phyloP scores from a whole-genome alignment of 2,113 vertebrate species.

The Apodemus sylvaticus region DNA sequence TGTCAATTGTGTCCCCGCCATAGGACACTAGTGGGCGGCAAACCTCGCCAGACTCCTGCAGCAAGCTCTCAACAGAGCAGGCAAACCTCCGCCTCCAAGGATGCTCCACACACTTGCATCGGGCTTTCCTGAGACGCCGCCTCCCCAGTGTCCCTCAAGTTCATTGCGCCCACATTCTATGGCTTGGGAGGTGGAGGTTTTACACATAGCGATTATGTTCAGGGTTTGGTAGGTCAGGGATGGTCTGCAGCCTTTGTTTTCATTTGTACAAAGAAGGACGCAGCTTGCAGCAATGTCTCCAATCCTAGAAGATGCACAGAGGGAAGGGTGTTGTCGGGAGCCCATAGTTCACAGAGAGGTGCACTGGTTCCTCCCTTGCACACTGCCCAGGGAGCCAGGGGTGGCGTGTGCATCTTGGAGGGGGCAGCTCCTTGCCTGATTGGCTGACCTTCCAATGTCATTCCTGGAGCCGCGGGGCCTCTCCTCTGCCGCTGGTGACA shows the following conservation, averaged over 20 bases:
- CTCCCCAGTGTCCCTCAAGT: background rate
- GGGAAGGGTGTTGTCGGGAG: background rate
- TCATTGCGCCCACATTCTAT: background rate
- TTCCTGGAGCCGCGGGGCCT: slow-evolving; percentile 53
- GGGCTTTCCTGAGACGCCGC: accelerated
- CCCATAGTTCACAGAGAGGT: background rate
- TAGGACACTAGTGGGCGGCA: slow-evolving; percentile 89
- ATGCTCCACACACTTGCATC: background rate
- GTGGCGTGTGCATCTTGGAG: background rate
- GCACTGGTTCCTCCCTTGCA: background rate
- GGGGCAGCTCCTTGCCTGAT: slow-evolving; percentile 43
- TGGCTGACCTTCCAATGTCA: slow-evolving; percentile 81
- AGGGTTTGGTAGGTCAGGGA: background rate
- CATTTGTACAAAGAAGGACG: background rate
- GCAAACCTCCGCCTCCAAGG: background rate
- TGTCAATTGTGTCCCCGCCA: slow-evolving; percentile 50
- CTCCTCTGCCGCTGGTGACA: background rate
- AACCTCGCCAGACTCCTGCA: slow-evolving; percentile 75
- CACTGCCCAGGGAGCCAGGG: background rate
- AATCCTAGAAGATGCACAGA: background rate
- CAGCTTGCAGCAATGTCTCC: accelerated
- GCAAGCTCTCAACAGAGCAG: background rate
- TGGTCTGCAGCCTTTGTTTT: background rate
- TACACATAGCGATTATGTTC: background rate
- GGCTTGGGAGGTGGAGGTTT: accelerated